Percentiles rank a stretch among this genome's conserved stretches.
Conservation (phyloP, 2,888 invertebrate species). For the Scaeva pyrastri region DNA sequence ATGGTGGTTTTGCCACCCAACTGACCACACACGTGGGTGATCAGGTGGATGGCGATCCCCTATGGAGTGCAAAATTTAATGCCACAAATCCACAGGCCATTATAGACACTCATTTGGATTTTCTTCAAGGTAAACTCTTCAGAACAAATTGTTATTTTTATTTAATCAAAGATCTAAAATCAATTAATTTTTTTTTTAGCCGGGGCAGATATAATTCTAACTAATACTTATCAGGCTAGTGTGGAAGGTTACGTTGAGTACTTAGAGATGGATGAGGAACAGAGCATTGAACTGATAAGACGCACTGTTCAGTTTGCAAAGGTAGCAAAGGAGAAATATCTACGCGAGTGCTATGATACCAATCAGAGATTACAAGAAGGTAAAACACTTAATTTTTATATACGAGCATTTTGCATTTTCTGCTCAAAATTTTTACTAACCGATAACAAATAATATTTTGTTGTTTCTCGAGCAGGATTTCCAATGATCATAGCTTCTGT, state of each 20-base stretch:
- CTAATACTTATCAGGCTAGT: slow-evolving; percentile 95
- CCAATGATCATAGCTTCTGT: slow-evolving; percentile 94
- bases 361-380: slow-evolving; percentile 64
- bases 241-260: slow-evolving; percentile 90
- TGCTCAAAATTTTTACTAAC: no score
- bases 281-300: slow-evolving; percentile 89
- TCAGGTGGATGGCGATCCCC: slow-evolving; percentile 92
- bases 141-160: no score
- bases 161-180: not conserved
- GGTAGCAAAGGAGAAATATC: slow-evolving; percentile 87
- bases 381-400: slow-evolving; percentile 41
- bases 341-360: slow-evolving; percentile 85
- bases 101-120: slow-evolving; percentile 92
- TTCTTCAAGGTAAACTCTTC: slow-evolving; percentile 87
- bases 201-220: slow-evolving; percentile 94
- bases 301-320: slow-evolving; percentile 90
- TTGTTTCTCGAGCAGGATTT: slow-evolving; percentile 77
- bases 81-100: slow-evolving; percentile 92
- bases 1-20: slow-evolving; percentile 93
- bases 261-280: slow-evolving; percentile 87
- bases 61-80: slow-evolving; percentile 95
- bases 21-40: slow-evolving; percentile 90
- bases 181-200: slow-evolving; percentile 84
- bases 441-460: no score
- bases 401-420: no score